Percentiles rank a stretch among this genome's conserved stretches.
Evolutionary conservation across 2,888 invertebrate species (phyloP).

Genomic region (Listrodromus nycthemerus): DNA sequence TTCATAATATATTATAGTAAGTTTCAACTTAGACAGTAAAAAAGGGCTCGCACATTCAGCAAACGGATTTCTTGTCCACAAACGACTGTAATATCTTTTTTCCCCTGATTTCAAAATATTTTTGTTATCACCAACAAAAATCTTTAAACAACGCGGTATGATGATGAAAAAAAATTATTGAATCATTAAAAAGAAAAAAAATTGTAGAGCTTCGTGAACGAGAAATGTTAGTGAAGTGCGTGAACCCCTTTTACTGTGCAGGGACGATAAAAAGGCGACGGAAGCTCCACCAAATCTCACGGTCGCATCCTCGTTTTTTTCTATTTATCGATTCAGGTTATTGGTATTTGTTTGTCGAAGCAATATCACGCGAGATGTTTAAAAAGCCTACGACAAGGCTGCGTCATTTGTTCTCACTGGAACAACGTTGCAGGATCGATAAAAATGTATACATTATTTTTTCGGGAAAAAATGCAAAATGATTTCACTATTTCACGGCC

Average conservation of each 20-base stretch:
- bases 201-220: no score
- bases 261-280: constrained; percentile 54
- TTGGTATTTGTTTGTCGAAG: not conserved
- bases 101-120: no score
- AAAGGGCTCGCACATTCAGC: no score
- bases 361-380: constrained; percentile 16
- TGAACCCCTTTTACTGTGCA: no score
- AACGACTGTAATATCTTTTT: no score
- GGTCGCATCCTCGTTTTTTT: constrained; percentile 4
- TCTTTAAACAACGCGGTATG: no score
- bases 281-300: constrained; percentile 23
- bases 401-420: not conserved
- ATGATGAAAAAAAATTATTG: no score
- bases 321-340: constrained; percentile 24
- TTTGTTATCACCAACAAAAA: no score
- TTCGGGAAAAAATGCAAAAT: not conserved
- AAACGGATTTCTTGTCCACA: no score
- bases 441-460: not conserved
- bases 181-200: no score
- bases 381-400: constrained; percentile 3
- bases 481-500: not conserved
- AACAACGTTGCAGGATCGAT: not conserved
- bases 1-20: constrained; percentile 42
- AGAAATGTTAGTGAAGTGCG: no score
- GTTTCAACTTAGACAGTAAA: constrained; percentile 37